phyloP scores from a whole-genome alignment of 1,140 invertebrate genomes.

The Bathynomus jamesi region DNA sequence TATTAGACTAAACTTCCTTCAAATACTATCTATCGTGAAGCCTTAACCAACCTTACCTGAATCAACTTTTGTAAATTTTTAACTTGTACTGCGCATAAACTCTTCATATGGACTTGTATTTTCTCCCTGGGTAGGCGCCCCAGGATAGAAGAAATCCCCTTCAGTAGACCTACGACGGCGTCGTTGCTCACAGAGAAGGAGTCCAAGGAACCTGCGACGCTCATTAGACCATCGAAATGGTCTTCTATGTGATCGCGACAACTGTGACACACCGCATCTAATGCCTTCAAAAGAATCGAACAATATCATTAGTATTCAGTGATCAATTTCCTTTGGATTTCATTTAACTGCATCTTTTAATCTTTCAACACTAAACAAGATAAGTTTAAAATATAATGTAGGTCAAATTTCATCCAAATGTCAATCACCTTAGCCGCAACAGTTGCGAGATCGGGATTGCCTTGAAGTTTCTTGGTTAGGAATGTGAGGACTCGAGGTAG shows the following conservation, averaged over 20 bases:
- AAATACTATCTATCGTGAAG: too few relatives aligned
- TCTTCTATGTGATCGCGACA: slow-evolving; percentile 70
- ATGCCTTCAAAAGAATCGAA: slow-evolving; percentile 5
- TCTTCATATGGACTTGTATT: slow-evolving; percentile 61
- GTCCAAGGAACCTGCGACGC: slow-evolving; percentile 70
- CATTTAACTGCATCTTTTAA: background rate
- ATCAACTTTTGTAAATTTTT: slow-evolving; percentile 39
- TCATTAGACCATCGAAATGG: slow-evolving; percentile 71
- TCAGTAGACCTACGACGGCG: slow-evolving; percentile 71
- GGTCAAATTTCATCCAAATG: background rate
- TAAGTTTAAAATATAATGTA: background rate
- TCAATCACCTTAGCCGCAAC: slow-evolving; percentile 31
- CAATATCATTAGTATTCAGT: background rate
- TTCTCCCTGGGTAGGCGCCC: slow-evolving; percentile 48
- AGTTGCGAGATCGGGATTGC: slow-evolving; percentile 26
- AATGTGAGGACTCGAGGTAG: slow-evolving; percentile 50
- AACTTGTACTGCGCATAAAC: slow-evolving; percentile 70
- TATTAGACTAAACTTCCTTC: too few relatives aligned
- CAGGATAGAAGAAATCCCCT: slow-evolving; percentile 63
- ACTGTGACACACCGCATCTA: slow-evolving; percentile 54
- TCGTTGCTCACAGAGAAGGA: slow-evolving; percentile 68
- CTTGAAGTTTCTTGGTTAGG: slow-evolving; percentile 29
- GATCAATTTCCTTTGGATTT: background rate
- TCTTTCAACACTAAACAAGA: background rate
- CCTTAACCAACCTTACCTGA: slow-evolving; percentile 24